These are phyloP conservation scores for Reticulitermes lucifugus DNA, from an alignment of 2,888 invertebrate genomes.

Conservation along the genomic window DNA sequence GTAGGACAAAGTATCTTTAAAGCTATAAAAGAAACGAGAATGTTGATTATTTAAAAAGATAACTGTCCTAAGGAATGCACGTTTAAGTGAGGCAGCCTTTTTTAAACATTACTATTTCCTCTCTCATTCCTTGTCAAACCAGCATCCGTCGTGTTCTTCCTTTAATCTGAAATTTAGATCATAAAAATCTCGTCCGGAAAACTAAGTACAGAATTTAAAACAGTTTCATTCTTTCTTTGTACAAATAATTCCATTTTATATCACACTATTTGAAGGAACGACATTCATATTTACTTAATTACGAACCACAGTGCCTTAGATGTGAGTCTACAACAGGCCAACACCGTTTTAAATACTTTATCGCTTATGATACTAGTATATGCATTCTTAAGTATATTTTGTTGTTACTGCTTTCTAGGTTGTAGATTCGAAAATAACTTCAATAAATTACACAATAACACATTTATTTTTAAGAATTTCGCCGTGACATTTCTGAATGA, in stretches of 20 bases:
- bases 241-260: neutral
- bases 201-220: neutral
- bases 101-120: neutral
- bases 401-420: neutral
- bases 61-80: constrained; percentile 10
- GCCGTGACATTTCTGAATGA: neutral
- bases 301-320: neutral
- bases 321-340: neutral
- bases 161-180: neutral
- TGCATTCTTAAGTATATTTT: neutral
- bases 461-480: neutral
- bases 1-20: neutral
- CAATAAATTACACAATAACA: neutral
- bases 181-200: neutral
- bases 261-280: neutral
- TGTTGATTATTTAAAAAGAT: constrained; percentile 38
- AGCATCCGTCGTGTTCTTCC: neutral
- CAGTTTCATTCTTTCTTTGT: neutral
- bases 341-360: neutral
- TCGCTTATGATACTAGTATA: neutral
- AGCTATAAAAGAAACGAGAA: constrained; percentile 36
- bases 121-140: neutral
- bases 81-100: neutral
- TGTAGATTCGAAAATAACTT: neutral
- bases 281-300: neutral